Evolutionary conservation across 2,113 vertebrate genomes (phyloP).

Genomic region (Phylloscopus whistleri): DNA sequence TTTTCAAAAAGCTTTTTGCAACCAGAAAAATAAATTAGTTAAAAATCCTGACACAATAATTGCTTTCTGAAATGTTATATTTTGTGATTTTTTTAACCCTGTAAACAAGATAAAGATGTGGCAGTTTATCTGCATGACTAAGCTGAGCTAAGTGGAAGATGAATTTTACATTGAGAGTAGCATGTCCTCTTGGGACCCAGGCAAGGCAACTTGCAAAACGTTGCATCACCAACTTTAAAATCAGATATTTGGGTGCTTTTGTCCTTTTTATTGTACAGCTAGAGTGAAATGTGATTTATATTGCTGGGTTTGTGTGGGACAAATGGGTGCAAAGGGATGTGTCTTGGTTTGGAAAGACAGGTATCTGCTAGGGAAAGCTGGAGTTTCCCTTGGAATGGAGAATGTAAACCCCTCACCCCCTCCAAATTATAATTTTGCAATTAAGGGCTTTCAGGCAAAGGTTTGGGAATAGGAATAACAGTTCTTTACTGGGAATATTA

Average conservation of each 20-base stretch:
- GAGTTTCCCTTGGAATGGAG: too few species aligned
- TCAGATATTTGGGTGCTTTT: neutral
- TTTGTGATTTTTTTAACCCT: neutral
- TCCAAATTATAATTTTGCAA: too few species aligned
- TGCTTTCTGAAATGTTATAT: neutral
- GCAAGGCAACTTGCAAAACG: neutral
- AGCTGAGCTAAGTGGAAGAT: neutral
- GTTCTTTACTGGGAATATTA: too few species aligned
- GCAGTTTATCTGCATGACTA: neutral
- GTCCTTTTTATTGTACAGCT: neutral
- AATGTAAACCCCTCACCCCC: too few species aligned
- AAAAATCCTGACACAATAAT: neutral
- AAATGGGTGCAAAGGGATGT: neutral
- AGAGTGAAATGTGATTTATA: neutral
- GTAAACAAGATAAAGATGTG: neutral
- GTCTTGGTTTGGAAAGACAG: too few species aligned
- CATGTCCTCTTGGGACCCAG: neutral
- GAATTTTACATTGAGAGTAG: neutral
- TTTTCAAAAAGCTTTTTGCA: conserved; percentile 10
- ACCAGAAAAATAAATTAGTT: neutral
- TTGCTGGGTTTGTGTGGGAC: neutral
- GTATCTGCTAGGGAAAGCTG: too few species aligned
- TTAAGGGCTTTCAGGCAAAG: too few species aligned
- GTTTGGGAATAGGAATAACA: too few species aligned
- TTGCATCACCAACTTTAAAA: neutral